Evolutionary conservation across 1,140 invertebrate genomes (phyloP), one percentile per base, ranked within the genome.

Genomic region (Lysiphlebus fabarum): DNA sequence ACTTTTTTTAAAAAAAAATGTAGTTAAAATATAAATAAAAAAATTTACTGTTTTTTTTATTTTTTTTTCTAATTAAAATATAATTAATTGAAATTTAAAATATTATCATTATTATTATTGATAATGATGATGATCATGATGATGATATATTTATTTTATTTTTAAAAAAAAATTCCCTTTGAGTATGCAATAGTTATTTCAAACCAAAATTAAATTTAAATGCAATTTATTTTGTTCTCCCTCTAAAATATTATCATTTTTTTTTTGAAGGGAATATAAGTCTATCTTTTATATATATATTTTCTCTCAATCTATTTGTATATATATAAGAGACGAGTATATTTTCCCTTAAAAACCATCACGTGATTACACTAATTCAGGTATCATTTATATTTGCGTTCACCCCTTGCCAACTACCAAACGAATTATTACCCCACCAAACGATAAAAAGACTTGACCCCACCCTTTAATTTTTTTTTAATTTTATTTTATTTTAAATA

Each of bases 321-420:
- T 47, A 38, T 56, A 49, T 58, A 54, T 56, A 38, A 38, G 40
- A 17, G 12, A 43, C 34, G 58, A 63, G 55, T 64, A 72, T 77
- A 72, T 77, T 73, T 26, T 75, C 74, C 72, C 73, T 71, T 64
- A 70, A 67, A 75, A 76, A 76, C 74, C 73, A 68, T 74, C 74
- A 73, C 70, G 66, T 71, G 74, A 79, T 78, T 79, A 79, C 70
- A 72, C 75, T 79, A 78, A 78, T 77, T 78, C 70, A 67, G 70
- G 63, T 78, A 78, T 79, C 76, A 75, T 79, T 79, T 78, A 79
- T 78, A 76, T 76, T 77, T 74, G 17, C 71, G 71, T 78, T 72
- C 67, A 72, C 70, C 73, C 75, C 70, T 73, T 68, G 66, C 67
- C 42, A 43, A 8, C 33, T 42, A 11, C 53, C 59, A 70, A 66